Base-by-base conservation (phyloP, 2,113 vertebrate genomes). In the Verasper variegatus region DNA sequence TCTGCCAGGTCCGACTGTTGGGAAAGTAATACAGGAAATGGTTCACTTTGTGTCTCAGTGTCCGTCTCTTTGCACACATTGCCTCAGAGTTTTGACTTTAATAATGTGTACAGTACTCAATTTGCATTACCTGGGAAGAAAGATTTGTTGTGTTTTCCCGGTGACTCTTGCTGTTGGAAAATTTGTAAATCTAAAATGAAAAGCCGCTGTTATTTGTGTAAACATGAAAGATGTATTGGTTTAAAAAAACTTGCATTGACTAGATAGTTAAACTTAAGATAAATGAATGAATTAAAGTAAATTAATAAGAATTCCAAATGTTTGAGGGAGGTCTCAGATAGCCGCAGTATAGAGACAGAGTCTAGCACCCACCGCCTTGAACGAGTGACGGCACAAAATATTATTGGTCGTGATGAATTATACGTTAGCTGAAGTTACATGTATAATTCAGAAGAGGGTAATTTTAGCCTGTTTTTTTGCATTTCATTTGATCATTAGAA, bases 1-100 rank as follows among this genome's bases (percentile, higher is more conserved):
- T 73, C 67, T 81, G 71, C 68, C 86, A 82, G 80, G 78, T 74
- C 67, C 74, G 72, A 24, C 77, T 69, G 76, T 77, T 5, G 26
- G 68, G 67, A 82, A 71, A 68, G 56, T 54, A 23, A 76, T 57
- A 68, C 57, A 72, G 76, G 82, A 87, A 77, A 74, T 58, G 62
- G 11, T 31, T 73, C 40, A 63, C 35, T 74, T 66, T 64, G 63
- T 71, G 47, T 66, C 61, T 74, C 52, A 0, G 45, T 66, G 45
- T 74, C 31, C 13, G 5, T 47, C 23, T 76, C 23, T 21, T n/a
- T 13, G 37, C 62, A 56, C 31, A 21, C 11, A 47, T 23, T 60
- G 57, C 20, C 0, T 21, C 17, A 14, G 26, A 51, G 54, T 68
- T 65, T 68, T 49, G 45, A 55, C 52, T 79, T 17, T 0, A 51